Percentiles rank a stretch among this genome's conserved stretches.
These are phyloP conservation scores for Cladorhizidae sp. DNA, from an alignment of 37 sponge, comb jelly and placozoan genomes.

Conservation along the genomic window DNA sequence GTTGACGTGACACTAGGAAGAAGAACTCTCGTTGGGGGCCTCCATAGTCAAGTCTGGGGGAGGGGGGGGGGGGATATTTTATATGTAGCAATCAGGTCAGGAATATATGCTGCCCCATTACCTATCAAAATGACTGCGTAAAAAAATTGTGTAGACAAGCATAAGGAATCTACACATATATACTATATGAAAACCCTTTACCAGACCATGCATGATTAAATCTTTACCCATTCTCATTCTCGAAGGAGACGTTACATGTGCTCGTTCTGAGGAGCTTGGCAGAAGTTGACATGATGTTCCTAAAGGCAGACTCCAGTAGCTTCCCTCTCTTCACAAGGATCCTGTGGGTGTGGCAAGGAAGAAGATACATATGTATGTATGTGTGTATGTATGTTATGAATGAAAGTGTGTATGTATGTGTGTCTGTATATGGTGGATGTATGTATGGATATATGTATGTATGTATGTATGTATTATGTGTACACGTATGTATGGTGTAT, in stretches of 20 bases:
- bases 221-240: slow-evolving; percentile 16
- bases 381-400: not conserved
- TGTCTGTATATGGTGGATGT: too few relatives aligned
- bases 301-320: slow-evolving; percentile 56
- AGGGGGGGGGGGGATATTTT: too few relatives aligned
- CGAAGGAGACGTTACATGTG: slow-evolving; percentile 28
- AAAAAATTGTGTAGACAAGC: too few relatives aligned
- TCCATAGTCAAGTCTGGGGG: slow-evolving; percentile 77
- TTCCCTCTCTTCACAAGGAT: not conserved
- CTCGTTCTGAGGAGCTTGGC: slow-evolving; percentile 25
- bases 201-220: too few relatives aligned
- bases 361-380: not conserved
- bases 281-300: slow-evolving; percentile 39
- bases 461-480: too few relatives aligned
- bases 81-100: too few relatives aligned
- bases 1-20: slow-evolving; percentile 82
- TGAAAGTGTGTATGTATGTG: not conserved
- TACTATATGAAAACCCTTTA: too few relatives aligned
- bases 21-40: slow-evolving; percentile 90
- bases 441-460: too few relatives aligned
- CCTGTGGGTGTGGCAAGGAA: not conserved
- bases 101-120: too few relatives aligned
- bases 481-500: too few relatives aligned
- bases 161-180: too few relatives aligned
- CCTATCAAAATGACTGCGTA: too few relatives aligned